Evolutionary conservation across 1,140 invertebrate species (phyloP).

Genomic region (Hermatobates lingyangjiaoensis): DNA sequence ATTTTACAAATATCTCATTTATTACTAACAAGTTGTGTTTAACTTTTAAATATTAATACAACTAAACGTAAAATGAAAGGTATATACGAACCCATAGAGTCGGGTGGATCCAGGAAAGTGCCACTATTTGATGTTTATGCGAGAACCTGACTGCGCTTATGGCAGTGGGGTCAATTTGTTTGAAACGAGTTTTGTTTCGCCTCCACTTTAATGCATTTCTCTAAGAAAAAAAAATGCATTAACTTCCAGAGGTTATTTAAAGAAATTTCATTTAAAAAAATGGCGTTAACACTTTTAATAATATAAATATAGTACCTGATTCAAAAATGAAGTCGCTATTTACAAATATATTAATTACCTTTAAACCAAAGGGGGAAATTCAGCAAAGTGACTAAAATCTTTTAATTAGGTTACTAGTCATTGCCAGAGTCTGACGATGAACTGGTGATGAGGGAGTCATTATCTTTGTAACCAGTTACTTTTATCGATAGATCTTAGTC

Average conservation of each 20-base stretch:
- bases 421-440: too few species aligned
- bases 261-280: background rate
- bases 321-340: background rate
- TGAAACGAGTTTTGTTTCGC: slow-evolving; percentile 32
- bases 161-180: slow-evolving; percentile 34
- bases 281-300: background rate
- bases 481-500: too few species aligned
- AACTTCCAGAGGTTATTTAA: background rate
- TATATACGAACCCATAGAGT: slow-evolving; percentile 31
- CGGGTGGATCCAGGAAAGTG: slow-evolving; percentile 42
- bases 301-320: background rate
- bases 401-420: too few species aligned
- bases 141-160: slow-evolving; percentile 37
- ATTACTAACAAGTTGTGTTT: too few species aligned
- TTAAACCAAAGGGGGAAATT: too few species aligned
- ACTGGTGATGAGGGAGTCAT: too few species aligned
- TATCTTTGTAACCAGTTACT: too few species aligned
- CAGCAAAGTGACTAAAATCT: too few species aligned
- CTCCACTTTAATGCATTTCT: slow-evolving; percentile 44
- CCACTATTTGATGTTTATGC: slow-evolving; percentile 37
- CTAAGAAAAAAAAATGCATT: slow-evolving; percentile 6
- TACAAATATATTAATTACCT: background rate
- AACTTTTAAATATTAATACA: too few species aligned
- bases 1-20: too few species aligned
- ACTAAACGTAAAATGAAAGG: too few species aligned